Conservation (phyloP, 2,888 invertebrate genomes). For the Tetrapedia diversipes region DNA sequence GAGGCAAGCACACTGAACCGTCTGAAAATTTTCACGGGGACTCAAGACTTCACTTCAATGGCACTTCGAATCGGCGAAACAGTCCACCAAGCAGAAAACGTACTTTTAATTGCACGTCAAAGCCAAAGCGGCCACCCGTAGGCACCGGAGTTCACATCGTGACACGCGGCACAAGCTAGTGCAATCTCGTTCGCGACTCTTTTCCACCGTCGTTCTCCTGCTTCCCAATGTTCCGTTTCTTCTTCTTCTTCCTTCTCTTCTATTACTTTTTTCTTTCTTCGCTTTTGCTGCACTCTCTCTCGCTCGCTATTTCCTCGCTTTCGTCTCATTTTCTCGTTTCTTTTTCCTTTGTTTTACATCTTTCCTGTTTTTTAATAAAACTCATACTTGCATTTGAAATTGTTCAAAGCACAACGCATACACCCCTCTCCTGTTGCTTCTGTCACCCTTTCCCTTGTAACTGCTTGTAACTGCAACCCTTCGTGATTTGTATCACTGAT, state of each 20-base stretch:
- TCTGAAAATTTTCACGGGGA: too few relatives aligned
- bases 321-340: not conserved
- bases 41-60: too few relatives aligned
- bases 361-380: constrained; percentile 33
- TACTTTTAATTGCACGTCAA: too few relatives aligned
- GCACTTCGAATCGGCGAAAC: too few relatives aligned
- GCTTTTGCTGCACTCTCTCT: not conserved
- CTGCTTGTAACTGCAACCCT: too few relatives aligned
- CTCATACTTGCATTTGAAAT: constrained; percentile 44
- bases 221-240: not conserved
- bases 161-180: not conserved
- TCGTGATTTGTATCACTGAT: not conserved
- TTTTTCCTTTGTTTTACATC: too few relatives aligned
- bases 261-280: not conserved
- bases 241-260: not conserved
- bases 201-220: not conserved
- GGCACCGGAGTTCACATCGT: too few relatives aligned
- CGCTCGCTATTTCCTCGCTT: not conserved
- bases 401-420: constrained; percentile 34
- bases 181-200: constrained; percentile 9
- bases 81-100: too few relatives aligned
- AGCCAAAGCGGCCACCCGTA: too few relatives aligned
- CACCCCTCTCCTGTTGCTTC: not conserved
- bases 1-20: too few relatives aligned
- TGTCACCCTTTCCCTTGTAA: not conserved